phyloP scores from a whole-genome alignment of 37 sponge, comb jelly and placozoan species.

The Mnemiopsis leidyi region DNA sequence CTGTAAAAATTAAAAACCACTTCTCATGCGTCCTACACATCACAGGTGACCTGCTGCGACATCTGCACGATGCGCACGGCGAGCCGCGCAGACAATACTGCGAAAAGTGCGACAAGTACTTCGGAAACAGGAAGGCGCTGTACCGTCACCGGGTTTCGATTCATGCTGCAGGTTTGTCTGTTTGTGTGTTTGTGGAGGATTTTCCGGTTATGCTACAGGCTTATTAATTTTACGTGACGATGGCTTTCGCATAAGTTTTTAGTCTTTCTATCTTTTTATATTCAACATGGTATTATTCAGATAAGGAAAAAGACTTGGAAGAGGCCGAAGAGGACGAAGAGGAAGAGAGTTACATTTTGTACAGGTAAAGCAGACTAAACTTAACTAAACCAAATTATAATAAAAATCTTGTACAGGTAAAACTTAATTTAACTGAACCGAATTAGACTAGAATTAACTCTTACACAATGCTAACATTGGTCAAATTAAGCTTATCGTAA shows the following conservation, averaged over 20 bases:
- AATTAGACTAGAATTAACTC: no score
- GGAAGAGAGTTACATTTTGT: neutral
- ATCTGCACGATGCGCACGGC: slow-evolving; percentile 24
- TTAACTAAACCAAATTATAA: no score
- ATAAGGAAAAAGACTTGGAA: neutral
- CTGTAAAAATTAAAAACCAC: no score
- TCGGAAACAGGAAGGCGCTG: neutral
- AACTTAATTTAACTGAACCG: no score
- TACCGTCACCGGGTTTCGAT: neutral
- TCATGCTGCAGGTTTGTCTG: slow-evolving; percentile 35
- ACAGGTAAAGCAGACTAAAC: slow-evolving; percentile 20
- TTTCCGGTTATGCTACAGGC: neutral
- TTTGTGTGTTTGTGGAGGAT: no score
- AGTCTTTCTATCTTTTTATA: no score
- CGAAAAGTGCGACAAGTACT: slow-evolving; percentile 36
- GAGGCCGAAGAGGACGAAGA: neutral
- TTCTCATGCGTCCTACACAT: no score
- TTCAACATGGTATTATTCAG: no score
- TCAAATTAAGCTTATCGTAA: no score
- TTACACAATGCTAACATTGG: no score
- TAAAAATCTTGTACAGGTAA: no score
- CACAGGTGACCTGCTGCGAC: slow-evolving; percentile 30
- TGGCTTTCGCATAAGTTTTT: no score
- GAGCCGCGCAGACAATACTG: slow-evolving; percentile 1
- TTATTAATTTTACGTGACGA: neutral